Conservation (phyloP, 2,113 vertebrate genomes). For the Apus apus region DNA sequence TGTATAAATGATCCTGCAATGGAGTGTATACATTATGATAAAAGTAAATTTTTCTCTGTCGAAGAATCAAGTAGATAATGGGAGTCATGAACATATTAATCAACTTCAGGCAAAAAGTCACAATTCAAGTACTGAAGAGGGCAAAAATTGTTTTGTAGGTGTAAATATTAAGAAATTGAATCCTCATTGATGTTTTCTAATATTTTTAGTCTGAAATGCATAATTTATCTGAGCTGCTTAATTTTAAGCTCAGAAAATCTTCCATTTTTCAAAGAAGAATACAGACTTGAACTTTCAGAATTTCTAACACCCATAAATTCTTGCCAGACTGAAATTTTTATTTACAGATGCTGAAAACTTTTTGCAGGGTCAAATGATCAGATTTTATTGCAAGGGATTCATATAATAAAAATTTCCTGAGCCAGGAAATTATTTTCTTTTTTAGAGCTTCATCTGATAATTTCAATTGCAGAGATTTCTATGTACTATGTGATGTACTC, state of each 20-base stretch:
- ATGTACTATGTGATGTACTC: background rate
- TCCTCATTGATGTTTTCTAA: constrained; percentile 35
- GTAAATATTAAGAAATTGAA: constrained; percentile 46
- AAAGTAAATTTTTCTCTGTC: constrained; percentile 21
- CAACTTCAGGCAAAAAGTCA: constrained; percentile 52
- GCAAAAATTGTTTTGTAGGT: constrained; percentile 46
- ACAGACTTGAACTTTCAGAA: background rate
- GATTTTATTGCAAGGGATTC: background rate
- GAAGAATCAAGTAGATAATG: constrained; percentile 29
- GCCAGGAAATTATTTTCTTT: background rate
- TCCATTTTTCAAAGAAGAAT: constrained; percentile 27
- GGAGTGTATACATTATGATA: constrained; percentile 16
- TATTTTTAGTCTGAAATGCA: constrained; percentile 20
- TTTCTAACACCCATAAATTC: background rate
- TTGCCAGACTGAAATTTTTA: background rate
- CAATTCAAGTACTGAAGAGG: constrained; percentile 24
- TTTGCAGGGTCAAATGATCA: background rate
- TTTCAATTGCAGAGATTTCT: background rate
- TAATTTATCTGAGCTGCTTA: constrained; percentile 36
- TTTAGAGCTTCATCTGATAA: constrained; percentile 4
- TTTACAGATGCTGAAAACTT: background rate
- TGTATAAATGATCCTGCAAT: constrained; percentile 25
- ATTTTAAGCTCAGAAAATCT: constrained; percentile 56
- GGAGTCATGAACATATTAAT: constrained; percentile 51
- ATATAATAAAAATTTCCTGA: constrained; percentile 8